A percentile compares a stretch with the other conserved stretches of the same genome.
Conservation (phyloP, 2,888 invertebrate species). For the Dolichopus griseipennis region DNA sequence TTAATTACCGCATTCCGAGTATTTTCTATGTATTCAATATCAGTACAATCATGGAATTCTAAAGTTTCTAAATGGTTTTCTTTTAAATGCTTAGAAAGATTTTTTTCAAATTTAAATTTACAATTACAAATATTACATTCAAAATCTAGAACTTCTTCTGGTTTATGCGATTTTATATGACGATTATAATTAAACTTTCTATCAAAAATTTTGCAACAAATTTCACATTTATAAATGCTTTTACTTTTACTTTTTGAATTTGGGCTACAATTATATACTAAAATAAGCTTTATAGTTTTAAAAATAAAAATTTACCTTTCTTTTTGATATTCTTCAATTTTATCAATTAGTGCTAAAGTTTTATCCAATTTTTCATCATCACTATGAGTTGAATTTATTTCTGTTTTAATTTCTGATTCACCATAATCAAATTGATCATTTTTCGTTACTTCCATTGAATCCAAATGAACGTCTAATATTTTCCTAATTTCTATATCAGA, state of each 20-base stretch:
- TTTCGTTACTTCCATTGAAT: constrained; percentile 13
- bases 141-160: constrained; percentile 27
- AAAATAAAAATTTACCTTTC: not conserved
- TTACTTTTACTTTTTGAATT: not conserved
- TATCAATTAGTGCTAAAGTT: not conserved
- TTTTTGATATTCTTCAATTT: not conserved
- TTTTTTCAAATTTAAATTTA: constrained; percentile 29
- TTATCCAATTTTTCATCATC: constrained; percentile 19
- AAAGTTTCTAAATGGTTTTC: constrained; percentile 27
- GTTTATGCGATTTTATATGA: constrained; percentile 11
- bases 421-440: constrained; percentile 16
- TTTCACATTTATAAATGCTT: not conserved
- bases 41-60: not conserved
- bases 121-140: constrained; percentile 28
- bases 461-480: constrained; percentile 22
- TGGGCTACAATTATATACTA: not conserved
- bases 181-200: not conserved
- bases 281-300: no score
- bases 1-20: constrained; percentile 12
- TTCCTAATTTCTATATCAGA: constrained; percentile 41
- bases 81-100: constrained; percentile 29
- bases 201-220: not conserved
- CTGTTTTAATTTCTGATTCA: not conserved
- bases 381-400: constrained; percentile 10
- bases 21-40: not conserved